phyloP scores from a whole-genome alignment of 2,888 invertebrate genomes.

The Abrostola triplasia region DNA sequence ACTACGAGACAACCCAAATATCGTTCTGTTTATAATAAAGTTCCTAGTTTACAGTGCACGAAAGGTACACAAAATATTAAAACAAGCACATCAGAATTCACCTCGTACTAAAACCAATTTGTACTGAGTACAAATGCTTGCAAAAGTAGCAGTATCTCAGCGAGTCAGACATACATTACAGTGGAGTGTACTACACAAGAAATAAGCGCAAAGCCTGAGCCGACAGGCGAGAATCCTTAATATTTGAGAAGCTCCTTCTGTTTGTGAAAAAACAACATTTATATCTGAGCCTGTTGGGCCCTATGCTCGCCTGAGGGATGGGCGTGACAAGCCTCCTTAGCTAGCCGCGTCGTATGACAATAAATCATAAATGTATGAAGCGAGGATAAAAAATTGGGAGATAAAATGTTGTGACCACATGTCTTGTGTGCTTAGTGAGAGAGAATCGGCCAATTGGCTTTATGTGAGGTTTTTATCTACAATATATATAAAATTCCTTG shows the following conservation, averaged over 20 bases:
- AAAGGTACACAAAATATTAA: too few species aligned
- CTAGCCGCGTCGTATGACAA: slow-evolving; percentile 13
- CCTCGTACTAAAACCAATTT: slow-evolving; percentile 17
- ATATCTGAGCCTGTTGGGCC: slow-evolving; percentile 36
- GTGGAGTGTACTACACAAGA: slow-evolving; percentile 28
- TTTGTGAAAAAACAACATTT: slow-evolving; percentile 52
- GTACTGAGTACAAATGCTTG: slow-evolving; percentile 19
- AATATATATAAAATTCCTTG: too few species aligned
- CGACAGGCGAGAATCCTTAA: slow-evolving; percentile 39
- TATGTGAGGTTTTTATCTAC: too few species aligned
- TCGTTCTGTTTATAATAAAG: too few species aligned
- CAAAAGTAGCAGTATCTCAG: slow-evolving; percentile 1
- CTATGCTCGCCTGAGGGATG: slow-evolving; percentile 40
- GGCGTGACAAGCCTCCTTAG: slow-evolving; percentile 43
- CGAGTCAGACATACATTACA: slow-evolving; percentile 17
- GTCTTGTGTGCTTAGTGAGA: too few species aligned
- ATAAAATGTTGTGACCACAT: slow-evolving; percentile 19
- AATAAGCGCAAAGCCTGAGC: slow-evolving; percentile 25
- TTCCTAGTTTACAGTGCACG: too few species aligned
- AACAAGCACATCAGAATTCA: slow-evolving; percentile 15
- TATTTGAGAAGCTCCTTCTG: slow-evolving; percentile 43
- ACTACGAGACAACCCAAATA: too few species aligned
- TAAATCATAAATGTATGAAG: slow-evolving; percentile 50
- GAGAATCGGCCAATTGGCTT: too few species aligned
- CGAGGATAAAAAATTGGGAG: slow-evolving; percentile 29